Percentiles rank a stretch among this genome's conserved stretches.
Conservation (phyloP, 2,797 vertebrate species). For the Ceryle rudis region DNA sequence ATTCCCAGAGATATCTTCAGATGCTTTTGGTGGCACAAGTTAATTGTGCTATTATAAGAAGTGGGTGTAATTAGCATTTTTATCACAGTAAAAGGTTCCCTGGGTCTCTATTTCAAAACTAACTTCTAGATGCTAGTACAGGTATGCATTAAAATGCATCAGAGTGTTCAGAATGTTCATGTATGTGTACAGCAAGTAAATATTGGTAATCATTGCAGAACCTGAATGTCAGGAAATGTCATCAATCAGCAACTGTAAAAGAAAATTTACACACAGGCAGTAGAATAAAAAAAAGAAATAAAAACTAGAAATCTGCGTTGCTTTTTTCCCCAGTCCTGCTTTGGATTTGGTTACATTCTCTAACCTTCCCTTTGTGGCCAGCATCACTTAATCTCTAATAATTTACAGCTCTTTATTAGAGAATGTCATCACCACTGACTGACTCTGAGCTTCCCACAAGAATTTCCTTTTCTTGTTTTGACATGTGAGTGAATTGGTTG, state of each 20-base stretch:
- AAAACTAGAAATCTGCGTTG: neutral
- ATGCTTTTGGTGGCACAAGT: neutral
- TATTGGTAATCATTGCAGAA: constrained; percentile 20
- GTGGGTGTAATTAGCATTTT: constrained; percentile 35
- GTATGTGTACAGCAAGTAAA: neutral
- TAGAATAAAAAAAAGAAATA: neutral
- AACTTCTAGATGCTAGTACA: neutral
- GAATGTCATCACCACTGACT: neutral
- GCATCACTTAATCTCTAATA: neutral
- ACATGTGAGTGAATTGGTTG: neutral
- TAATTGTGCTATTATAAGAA: constrained; percentile 53
- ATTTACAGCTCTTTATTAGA: neutral
- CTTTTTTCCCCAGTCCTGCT: neutral
- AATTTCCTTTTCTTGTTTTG: constrained; percentile 11
- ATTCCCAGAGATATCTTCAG: constrained; percentile 30
- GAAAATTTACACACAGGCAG: neutral
- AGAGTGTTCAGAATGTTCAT: neutral
- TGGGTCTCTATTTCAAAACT: neutral
- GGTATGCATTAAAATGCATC: neutral
- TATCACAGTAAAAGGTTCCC: neutral
- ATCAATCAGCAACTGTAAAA: neutral
- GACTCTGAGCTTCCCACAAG: neutral
- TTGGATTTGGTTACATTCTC: neutral
- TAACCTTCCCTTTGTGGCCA: neutral
- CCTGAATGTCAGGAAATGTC: neutral